Evolutionary conservation across 2,113 vertebrate genomes (phyloP), one percentile per base, ranked within the genome.

Genomic region (Alethe diademata): DNA sequence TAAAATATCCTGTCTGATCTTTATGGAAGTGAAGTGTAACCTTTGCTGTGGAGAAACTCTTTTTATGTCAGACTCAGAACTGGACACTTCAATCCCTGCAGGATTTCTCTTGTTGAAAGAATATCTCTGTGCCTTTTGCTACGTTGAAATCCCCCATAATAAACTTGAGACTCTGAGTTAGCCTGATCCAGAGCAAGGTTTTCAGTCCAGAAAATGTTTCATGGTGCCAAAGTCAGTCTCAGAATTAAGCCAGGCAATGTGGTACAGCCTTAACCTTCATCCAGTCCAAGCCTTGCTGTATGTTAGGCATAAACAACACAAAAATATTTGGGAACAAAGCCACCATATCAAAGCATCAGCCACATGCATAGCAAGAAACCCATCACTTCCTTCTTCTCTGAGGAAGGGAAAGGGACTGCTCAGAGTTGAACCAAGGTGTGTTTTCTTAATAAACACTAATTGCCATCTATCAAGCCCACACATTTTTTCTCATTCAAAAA

Each of bases 401-500:
- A 61, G 73, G 56, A 24, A n/a, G 38, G 18, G n/a, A 91, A 43
- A 92, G 66, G 53, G 18, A 25, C 36, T 57, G 54, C 57, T 93
- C 31, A 4, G 84, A 53, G 43, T 6, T 31, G 43, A 79, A 70
- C 66, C 29, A 86, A 88, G 94, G 33, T 64, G 3, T 13, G 8
- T 33, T 93, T 90, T 3, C 0, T 65, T 94, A 67, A 90, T 71
- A 28, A 92, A 40, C 47, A 65, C 78, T 92, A 97, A 97, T 97
- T 95, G 50, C 81, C 5, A 0, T 78, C 91, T 87, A 31, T 85
- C 74, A 43, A 93, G 57, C 47, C 95, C 87, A 91, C 42, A 29
- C 75, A 91, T 94, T 97, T 95, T 97, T 97, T 67, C 86, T 92
- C 61, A 92, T 95, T 95, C 96, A 88, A 93, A 90, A 93, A 76